phyloP scores from a whole-genome alignment of 2,888 invertebrate species.

The Epistrophe eligans region DNA sequence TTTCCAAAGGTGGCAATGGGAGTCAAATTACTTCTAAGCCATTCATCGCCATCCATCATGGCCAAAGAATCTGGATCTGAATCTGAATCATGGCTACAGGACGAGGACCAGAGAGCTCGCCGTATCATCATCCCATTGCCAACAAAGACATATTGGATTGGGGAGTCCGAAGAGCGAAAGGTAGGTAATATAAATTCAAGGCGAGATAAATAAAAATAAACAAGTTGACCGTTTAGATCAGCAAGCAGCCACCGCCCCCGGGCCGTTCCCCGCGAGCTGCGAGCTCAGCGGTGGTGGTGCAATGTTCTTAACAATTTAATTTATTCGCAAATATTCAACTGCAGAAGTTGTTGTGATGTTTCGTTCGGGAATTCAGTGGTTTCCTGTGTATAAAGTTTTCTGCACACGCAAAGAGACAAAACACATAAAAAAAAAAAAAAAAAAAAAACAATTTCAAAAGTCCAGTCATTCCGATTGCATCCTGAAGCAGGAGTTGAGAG shows the following conservation, averaged over 20 bases:
- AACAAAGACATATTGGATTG: slow-evolving; percentile 45
- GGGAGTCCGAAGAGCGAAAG: not conserved
- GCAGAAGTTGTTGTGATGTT: slow-evolving; percentile 64
- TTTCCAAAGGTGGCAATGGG: slow-evolving; percentile 70
- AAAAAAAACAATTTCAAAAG: slow-evolving; percentile 1
- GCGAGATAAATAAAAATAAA: slow-evolving; percentile 54
- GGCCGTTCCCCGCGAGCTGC: too few species aligned
- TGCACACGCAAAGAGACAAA: slow-evolving; percentile 23
- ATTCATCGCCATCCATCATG: slow-evolving; percentile 70
- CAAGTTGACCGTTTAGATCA: slow-evolving; percentile 44
- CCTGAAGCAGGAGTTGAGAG: slow-evolving; percentile 27
- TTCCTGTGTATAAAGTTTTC: slow-evolving; percentile 57
- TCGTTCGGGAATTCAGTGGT: slow-evolving; percentile 63
- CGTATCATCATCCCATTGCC: not conserved
- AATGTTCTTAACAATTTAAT: slow-evolving; percentile 73
- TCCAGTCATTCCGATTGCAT: slow-evolving; percentile 17
- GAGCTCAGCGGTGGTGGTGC: not conserved
- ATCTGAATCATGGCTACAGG: slow-evolving; percentile 44
- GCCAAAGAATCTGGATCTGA: slow-evolving; percentile 1
- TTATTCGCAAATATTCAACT: slow-evolving; percentile 70
- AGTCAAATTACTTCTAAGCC: slow-evolving; percentile 68
- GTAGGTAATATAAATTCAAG: slow-evolving; percentile 52
- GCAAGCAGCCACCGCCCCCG: slow-evolving; percentile 36
- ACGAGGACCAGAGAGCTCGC: too few species aligned
- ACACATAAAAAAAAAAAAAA: not conserved